Conservation (phyloP, 2,888 invertebrate genomes). For the Ectemnius cavifrons region DNA sequence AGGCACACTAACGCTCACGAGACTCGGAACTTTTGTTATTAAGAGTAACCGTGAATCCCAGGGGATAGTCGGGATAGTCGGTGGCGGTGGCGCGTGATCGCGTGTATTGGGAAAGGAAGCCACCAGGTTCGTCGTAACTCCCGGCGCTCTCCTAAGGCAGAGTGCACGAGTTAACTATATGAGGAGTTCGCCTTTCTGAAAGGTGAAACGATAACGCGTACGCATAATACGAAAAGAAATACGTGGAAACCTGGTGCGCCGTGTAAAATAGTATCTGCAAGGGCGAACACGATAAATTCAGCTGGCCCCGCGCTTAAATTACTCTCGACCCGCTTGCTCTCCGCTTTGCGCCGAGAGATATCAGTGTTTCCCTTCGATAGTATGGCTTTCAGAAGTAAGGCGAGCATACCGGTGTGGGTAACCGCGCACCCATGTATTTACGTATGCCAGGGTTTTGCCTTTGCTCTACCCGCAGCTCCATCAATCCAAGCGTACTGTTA, state of each 20-base stretch:
- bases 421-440: not conserved
- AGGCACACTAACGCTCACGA: constrained; percentile 34
- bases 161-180: constrained; percentile 36
- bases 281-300: constrained; percentile 46
- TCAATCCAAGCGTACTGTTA: not conserved
- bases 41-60: constrained; percentile 52
- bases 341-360: constrained; percentile 29
- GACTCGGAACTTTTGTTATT: constrained; percentile 62
- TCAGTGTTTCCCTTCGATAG: constrained; percentile 32
- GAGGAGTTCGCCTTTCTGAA: constrained; percentile 57
- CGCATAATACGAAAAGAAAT: constrained; percentile 44
- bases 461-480: not conserved
- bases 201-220: constrained; percentile 52
- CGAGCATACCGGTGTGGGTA: constrained; percentile 4
- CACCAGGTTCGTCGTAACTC: constrained; percentile 48
- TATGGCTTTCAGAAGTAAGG: constrained; percentile 22
- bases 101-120: constrained; percentile 60
- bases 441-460: not conserved
- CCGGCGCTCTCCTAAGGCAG: not conserved
- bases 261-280: constrained; percentile 47
- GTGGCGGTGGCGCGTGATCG: constrained; percentile 37
- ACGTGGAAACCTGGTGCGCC: constrained; percentile 32
- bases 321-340: constrained; percentile 15
- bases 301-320: constrained; percentile 45
- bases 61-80: constrained; percentile 41